Evolutionary conservation across 2,888 invertebrate species (phyloP), one percentile per base, ranked within the genome.

Genomic region (Dynastes maya): DNA sequence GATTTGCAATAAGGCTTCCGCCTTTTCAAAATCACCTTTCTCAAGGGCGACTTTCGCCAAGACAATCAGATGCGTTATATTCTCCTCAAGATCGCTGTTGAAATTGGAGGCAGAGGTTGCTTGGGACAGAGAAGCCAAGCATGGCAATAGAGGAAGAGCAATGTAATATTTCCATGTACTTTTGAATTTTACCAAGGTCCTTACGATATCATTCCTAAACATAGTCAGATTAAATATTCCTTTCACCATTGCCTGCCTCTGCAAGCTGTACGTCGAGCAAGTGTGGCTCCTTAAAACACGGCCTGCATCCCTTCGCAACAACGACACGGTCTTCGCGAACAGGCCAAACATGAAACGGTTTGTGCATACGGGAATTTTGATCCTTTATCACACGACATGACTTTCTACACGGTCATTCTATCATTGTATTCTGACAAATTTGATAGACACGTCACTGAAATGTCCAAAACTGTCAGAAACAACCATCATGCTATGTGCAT

Each of bases 1-100:
- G 84, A 87, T 86, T 40, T 87, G 83, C 37, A 89, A 79, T 64
- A 88, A 86, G 5, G 85, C 86, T 83, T 89, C 88, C 0, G 89
- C 89, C 68, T 86, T 85, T 6, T 87, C 86, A 1, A 85, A 80
- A 72, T 89, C 88, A 16, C 88, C 87, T 81, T 85, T 86, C 82
- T 88, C 87, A 78, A 87, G 78, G 29, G 87, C 88, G 6, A 87
- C 82, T 77, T 87, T 84, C 1, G 88, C 88, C 77, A 89, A 78
- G 11, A 86, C 85, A 77, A 88, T 85, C 77, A 87, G 81, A 82
- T 89, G 88, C 13, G 87, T 85, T 63, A 87, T 85, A 82, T 88
- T 88, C 78, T 88, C 86, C 83, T 88, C 87, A 27, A 88, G 84
- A 81, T 87, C 87, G 68, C 70, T 81, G 72, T 78, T 76, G 13